phyloP scores from a whole-genome alignment of 2,888 invertebrate genomes.

The Drosophila pegasa region DNA sequence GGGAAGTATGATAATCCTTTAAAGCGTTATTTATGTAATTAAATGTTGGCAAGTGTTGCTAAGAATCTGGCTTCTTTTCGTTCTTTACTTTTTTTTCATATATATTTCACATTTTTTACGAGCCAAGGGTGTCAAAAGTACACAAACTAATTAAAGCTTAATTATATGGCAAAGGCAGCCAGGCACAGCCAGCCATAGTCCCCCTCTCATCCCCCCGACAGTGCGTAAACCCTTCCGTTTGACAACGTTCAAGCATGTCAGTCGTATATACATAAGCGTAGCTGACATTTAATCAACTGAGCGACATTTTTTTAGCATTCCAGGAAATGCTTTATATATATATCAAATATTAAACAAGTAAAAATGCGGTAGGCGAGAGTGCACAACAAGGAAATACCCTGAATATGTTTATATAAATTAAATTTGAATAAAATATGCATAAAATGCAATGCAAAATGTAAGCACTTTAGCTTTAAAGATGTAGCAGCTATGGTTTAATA shows the following conservation, averaged over 20 bases:
- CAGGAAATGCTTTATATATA: not conserved
- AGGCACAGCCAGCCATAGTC: not conserved
- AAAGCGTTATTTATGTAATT: conserved; percentile 41
- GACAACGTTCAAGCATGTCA: not conserved
- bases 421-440: not conserved
- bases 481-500: too few species aligned
- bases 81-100: not conserved
- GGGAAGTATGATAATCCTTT: conserved; percentile 8
- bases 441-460: too few species aligned
- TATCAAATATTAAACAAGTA: not conserved
- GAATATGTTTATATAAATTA: not conserved
- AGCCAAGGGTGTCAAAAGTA: conserved; percentile 37
- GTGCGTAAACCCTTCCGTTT: conserved; percentile 6
- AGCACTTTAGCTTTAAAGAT: too few species aligned
- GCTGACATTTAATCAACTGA: conserved; percentile 10
- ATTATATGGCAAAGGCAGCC: conserved; percentile 24
- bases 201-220: too few species aligned
- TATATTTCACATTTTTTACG: conserved; percentile 20
- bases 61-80: conserved; percentile 12
- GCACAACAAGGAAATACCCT: not conserved
- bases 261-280: not conserved
- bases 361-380: not conserved
- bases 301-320: conserved; percentile 1
- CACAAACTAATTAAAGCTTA: conserved; percentile 47
- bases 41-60: conserved; percentile 23